phyloP scores from a whole-genome alignment of 1,140 invertebrate species.

The Latrodectus geometricus region DNA sequence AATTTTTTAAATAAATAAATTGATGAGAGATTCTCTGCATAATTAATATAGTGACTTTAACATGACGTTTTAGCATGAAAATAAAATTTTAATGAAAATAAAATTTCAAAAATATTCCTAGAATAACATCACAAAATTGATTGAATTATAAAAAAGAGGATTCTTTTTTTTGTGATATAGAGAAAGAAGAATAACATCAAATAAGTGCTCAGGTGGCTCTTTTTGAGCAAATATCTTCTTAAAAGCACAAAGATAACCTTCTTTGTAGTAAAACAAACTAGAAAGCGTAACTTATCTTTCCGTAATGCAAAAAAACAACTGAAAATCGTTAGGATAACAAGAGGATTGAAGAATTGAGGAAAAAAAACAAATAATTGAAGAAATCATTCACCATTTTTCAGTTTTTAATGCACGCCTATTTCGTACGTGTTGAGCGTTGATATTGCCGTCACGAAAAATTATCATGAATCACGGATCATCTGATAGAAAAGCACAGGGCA shows the following conservation, averaged over 20 bases:
- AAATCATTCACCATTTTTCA: background rate
- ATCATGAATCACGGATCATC: conserved; percentile 5
- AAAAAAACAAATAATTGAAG: background rate
- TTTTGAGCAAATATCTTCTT: conserved; percentile 44
- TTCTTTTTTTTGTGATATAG: too few relatives aligned
- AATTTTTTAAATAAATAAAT: too few relatives aligned
- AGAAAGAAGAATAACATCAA: background rate
- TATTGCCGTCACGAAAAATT: conserved; percentile 9
- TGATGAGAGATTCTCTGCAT: too few relatives aligned
- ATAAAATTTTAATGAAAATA: too few relatives aligned
- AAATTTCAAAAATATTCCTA: too few relatives aligned
- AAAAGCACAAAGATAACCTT: conserved; percentile 16
- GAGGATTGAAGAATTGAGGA: background rate
- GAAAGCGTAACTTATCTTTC: conserved; percentile 35
- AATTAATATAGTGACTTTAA: too few relatives aligned
- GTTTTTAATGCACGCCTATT: background rate
- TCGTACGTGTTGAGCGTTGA: conserved; percentile 8
- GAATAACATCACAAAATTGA: too few relatives aligned
- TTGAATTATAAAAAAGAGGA: too few relatives aligned
- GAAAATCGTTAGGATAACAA: conserved; percentile 39
- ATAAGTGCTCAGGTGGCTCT: conserved; percentile 32
- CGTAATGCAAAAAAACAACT: conserved; percentile 19
- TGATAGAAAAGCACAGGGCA: too few relatives aligned
- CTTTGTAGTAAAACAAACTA: conserved; percentile 30
- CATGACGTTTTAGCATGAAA: too few relatives aligned